These are phyloP conservation scores for Fulmarus glacialis DNA, from an alignment of 2,113 vertebrate species.

Conservation along the genomic window DNA sequence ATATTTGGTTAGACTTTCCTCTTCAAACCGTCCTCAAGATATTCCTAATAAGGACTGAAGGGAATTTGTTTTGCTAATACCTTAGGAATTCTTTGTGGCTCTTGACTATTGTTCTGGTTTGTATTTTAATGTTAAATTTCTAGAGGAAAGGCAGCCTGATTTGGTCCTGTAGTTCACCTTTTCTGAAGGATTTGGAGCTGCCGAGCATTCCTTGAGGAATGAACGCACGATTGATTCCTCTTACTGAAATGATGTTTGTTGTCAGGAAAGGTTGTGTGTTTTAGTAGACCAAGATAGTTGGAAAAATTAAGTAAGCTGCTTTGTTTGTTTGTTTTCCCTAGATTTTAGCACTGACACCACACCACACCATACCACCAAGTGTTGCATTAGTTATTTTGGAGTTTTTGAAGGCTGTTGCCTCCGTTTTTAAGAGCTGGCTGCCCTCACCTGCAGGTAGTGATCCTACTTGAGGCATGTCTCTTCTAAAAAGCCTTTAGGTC, in stretches of 20 bases:
- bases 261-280: neutral
- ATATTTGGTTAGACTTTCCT: slow-evolving; percentile 52
- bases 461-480: neutral
- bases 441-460: neutral
- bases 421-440: neutral
- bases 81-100: slow-evolving; percentile 54
- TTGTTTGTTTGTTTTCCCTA: neutral
- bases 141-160: neutral
- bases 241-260: neutral
- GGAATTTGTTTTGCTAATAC: slow-evolving; percentile 69
- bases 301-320: neutral
- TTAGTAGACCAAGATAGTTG: neutral
- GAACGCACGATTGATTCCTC: neutral
- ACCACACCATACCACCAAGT: neutral
- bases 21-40: slow-evolving; percentile 34
- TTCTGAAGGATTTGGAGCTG: neutral
- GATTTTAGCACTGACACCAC: neutral
- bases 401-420: neutral
- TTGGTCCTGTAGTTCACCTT: slow-evolving; percentile 1
- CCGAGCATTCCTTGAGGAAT: neutral
- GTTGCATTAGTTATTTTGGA: neutral
- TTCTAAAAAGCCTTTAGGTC: neutral
- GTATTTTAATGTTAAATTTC: slow-evolving; percentile 19
- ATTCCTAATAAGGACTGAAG: slow-evolving; percentile 59
- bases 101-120: slow-evolving; percentile 47